Conservation (phyloP, 37 sponge, comb jelly and placozoan species). For the Oopsacas minuta region DNA sequence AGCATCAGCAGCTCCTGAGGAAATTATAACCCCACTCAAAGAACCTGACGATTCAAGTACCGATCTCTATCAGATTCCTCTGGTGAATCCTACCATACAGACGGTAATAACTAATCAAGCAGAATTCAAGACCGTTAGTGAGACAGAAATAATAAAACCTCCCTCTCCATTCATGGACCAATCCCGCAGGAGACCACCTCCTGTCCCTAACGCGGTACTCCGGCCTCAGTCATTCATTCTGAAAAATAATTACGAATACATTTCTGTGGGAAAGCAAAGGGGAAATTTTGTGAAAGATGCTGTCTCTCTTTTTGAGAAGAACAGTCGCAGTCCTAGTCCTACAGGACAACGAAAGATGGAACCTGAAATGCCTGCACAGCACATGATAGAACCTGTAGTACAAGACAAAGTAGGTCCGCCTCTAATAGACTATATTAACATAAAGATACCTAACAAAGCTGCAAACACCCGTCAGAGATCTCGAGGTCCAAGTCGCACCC, state of each 20-base stretch:
- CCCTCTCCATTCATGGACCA: not conserved
- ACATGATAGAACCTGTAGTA: too few relatives aligned
- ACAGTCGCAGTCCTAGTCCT: not conserved
- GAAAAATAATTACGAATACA: not conserved
- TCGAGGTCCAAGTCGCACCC: constrained; percentile 1
- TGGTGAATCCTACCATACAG: not conserved
- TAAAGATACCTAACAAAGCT: constrained; percentile 13
- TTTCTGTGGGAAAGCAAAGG: not conserved
- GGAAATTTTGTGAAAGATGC: not conserved
- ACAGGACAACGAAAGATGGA: too few relatives aligned
- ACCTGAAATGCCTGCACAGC: too few relatives aligned
- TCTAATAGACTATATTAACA: not conserved
- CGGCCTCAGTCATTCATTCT: not conserved
- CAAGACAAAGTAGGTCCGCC: too few relatives aligned
- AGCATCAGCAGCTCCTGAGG: not conserved
- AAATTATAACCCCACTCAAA: not conserved
- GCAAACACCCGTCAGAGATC: not conserved
- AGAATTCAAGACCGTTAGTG: not conserved
- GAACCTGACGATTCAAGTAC: not conserved
- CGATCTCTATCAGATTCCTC: not conserved
- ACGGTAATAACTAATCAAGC: too few relatives aligned
- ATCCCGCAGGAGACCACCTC: not conserved
- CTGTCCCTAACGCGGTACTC: not conserved
- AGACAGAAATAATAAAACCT: constrained; percentile 1
- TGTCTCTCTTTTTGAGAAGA: not conserved